Conservation (phyloP, 2,888 invertebrate species). For the Crossocerus cetratus region DNA sequence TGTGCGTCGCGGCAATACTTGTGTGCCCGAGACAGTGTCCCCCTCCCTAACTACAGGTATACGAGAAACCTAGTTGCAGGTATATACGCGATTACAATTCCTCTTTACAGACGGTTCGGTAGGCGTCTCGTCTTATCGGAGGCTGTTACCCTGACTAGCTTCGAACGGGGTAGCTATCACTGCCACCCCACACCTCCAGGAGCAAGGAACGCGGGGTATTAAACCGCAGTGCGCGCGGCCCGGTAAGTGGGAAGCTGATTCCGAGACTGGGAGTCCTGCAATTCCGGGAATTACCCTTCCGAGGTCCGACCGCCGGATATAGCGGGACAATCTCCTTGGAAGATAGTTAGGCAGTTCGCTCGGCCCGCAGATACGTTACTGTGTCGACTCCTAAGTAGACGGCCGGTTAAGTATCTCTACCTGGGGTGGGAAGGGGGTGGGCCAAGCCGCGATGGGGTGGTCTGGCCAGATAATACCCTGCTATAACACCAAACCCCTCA, state of each 20-base stretch:
- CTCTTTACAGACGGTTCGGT: too few species aligned
- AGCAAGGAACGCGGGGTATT: conserved; percentile 14
- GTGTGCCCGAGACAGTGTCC: too few species aligned
- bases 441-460: too few species aligned
- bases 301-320: conserved; percentile 32
- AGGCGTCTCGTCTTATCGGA: too few species aligned
- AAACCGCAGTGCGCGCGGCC: conserved; percentile 21
- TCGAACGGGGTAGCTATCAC: neutral
- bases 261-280: conserved; percentile 18
- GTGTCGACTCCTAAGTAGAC: conserved; percentile 13
- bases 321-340: conserved; percentile 31
- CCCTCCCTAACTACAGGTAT: too few species aligned
- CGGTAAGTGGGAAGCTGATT: conserved; percentile 18
- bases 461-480: conserved; percentile 14
- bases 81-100: too few species aligned
- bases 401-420: neutral
- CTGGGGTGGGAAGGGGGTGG: too few species aligned
- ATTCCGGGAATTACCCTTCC: conserved; percentile 32
- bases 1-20: too few species aligned
- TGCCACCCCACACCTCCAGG: neutral
- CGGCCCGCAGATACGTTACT: conserved; percentile 3
- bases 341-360: conserved; percentile 30
- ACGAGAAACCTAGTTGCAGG: too few species aligned
- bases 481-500: conserved; percentile 17
- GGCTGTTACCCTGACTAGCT: neutral